A percentile compares a stretch with the other conserved stretches of the same genome.
These are phyloP conservation scores for Fissipunctia ypsillon DNA, from an alignment of 2,888 invertebrate species.

Conservation along the genomic window DNA sequence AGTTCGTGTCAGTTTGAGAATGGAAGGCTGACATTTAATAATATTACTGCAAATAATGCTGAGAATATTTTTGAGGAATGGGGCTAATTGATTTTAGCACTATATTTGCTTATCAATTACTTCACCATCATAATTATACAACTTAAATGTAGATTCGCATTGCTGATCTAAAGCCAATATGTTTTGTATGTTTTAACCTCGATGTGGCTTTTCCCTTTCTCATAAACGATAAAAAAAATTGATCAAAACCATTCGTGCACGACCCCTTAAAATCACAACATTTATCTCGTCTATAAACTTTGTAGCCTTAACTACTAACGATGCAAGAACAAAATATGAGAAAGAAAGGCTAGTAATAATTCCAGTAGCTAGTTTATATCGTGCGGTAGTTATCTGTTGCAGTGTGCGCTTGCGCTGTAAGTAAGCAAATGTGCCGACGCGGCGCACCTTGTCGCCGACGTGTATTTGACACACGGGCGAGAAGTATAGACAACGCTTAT, in stretches of 20 bases:
- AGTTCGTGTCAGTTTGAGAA: conserved; percentile 25
- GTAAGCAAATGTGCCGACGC: conserved; percentile 62
- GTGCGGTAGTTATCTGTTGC: conserved; percentile 51
- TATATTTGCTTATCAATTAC: background rate
- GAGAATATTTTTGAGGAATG: conserved; percentile 13
- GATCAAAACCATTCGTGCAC: too few species aligned
- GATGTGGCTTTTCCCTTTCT: too few species aligned
- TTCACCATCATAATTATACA: background rate
- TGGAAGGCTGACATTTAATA: conserved; percentile 16
- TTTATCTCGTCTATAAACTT: conserved; percentile 19
- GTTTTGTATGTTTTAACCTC: background rate
- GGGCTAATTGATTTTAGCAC: conserved; percentile 38
- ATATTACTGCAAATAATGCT: conserved; percentile 28
- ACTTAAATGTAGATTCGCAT: background rate
- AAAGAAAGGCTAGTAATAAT: conserved; percentile 35
- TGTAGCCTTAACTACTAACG: background rate
- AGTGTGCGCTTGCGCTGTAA: conserved; percentile 46
- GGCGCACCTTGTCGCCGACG: conserved; percentile 51
- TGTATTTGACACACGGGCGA: conserved; percentile 36
- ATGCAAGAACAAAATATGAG: conserved; percentile 11
- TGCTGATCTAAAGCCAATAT: background rate
- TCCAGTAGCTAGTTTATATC: conserved; percentile 55
- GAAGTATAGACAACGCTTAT: background rate
- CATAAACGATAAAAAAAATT: too few species aligned
- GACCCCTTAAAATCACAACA: too few species aligned